These are phyloP conservation scores for Spodoptera frugiperda DNA, from an alignment of 1,140 invertebrate genomes.

Conservation along the genomic window DNA sequence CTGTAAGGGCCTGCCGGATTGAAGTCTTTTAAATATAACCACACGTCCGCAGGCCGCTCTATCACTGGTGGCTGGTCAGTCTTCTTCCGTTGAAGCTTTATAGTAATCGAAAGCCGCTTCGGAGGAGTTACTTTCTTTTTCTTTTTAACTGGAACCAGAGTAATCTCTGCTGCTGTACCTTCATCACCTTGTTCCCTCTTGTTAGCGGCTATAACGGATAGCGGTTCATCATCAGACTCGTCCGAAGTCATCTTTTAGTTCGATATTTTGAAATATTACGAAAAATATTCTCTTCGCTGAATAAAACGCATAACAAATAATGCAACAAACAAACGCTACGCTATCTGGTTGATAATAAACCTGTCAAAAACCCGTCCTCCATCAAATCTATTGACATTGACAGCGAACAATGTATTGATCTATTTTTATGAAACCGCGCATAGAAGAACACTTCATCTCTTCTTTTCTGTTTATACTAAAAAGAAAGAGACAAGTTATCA, in stretches of 20 bases:
- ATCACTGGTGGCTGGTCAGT: constrained; percentile 61
- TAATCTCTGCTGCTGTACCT: neutral
- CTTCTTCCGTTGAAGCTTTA: constrained; percentile 61
- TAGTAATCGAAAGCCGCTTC: constrained; percentile 65
- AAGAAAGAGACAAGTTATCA: too few species aligned
- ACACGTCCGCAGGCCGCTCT: constrained; percentile 78
- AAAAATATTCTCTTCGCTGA: neutral
- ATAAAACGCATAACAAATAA: neutral
- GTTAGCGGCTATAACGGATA: constrained; percentile 76
- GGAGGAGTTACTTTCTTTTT: constrained; percentile 58
- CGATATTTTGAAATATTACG: neutral
- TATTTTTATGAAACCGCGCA: too few species aligned
- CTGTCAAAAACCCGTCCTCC: too few species aligned
- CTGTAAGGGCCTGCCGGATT: constrained; percentile 80
- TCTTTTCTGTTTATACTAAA: too few species aligned
- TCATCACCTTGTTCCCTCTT: constrained; percentile 66
- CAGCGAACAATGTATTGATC: too few species aligned
- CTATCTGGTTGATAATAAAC: too few species aligned
- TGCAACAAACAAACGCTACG: too few species aligned
- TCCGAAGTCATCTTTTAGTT: constrained; percentile 69
- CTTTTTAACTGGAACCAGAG: constrained; percentile 54
- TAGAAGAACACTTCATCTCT: too few species aligned
- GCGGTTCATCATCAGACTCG: constrained; percentile 82
- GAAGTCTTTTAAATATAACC: constrained; percentile 82
- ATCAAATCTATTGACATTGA: too few species aligned